These are phyloP conservation scores for Prunella fulvescens DNA, from an alignment of 2,113 vertebrate genomes.

Conservation along the genomic window DNA sequence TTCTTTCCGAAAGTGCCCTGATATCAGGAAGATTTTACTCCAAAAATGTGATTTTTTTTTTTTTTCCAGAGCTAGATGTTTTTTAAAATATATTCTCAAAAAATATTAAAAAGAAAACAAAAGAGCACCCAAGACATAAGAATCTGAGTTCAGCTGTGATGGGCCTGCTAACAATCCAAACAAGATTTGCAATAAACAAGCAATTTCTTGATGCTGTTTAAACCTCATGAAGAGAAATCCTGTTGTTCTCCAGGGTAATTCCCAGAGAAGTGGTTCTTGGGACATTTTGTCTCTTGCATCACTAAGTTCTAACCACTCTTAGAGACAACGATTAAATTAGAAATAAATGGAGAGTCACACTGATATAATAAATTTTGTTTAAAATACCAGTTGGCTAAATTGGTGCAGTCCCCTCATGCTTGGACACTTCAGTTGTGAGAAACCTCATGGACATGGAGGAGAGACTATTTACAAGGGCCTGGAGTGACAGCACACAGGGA, in stretches of 20 bases:
- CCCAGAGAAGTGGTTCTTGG: not conserved
- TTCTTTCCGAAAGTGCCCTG: not conserved
- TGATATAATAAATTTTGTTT: not conserved
- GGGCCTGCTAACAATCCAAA: not conserved
- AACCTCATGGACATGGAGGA: not conserved
- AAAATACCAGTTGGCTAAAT: not conserved
- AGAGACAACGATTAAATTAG: not conserved
- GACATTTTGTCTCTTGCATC: not conserved
- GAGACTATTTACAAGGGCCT: accelerated
- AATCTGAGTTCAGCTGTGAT: not conserved
- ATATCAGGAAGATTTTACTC: not conserved
- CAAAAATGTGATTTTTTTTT: not conserved
- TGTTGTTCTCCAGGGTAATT: not conserved
- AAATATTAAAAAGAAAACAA: not conserved
- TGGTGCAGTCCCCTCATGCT: not conserved
- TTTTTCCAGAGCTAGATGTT: not conserved
- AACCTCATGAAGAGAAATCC: not conserved
- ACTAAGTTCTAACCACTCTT: not conserved
- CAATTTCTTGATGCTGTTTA: not conserved
- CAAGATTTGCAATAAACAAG: not conserved
- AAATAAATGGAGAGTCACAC: not conserved
- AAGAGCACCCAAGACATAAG: not conserved
- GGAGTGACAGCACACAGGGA: not conserved
- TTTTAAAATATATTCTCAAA: not conserved
- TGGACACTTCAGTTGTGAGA: not conserved